Percentiles rank a stretch among this genome's conserved stretches.
Evolutionary conservation across 2,797 vertebrate genomes (phyloP).

Genomic region (Tolypeutes matacus): DNA sequence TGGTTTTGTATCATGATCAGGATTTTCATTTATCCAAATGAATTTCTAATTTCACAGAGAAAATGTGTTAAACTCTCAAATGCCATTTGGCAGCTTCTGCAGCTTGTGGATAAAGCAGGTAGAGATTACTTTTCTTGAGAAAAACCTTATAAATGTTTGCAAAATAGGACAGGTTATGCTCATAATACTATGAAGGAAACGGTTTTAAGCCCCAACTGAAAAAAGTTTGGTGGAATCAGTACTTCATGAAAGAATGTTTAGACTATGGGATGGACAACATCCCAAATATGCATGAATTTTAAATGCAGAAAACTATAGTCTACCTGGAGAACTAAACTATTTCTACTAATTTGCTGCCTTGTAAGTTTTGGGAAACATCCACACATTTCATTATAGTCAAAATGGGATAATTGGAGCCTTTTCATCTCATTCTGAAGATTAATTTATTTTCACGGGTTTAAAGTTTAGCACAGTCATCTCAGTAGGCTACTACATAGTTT

Average conservation of each 20-base stretch:
- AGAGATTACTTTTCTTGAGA: not conserved
- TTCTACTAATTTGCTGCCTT: not conserved
- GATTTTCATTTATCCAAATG: not conserved
- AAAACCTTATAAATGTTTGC: not conserved
- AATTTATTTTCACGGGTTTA: not conserved
- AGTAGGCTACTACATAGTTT: not conserved
- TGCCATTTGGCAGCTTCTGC: not conserved
- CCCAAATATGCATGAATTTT: not conserved
- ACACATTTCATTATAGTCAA: not conserved
- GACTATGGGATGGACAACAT: not conserved
- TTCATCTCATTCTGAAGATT: conserved; percentile 5
- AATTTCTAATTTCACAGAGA: not conserved
- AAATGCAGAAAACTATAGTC: not conserved
- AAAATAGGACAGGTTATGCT: not conserved
- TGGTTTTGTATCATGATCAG: not conserved
- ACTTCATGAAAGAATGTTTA: conserved; percentile 21
- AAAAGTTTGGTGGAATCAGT: not conserved
- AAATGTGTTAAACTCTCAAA: not conserved
- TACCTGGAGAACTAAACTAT: not conserved
- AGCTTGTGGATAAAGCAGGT: not conserved
- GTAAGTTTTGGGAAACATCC: not conserved
- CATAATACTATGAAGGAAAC: not conserved
- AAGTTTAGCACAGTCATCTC: not conserved
- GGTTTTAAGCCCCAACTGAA: not conserved
- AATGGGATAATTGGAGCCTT: not conserved